phyloP scores from a whole-genome alignment of 2,797 vertebrate genomes.

The Enteromius fasciolatus region DNA sequence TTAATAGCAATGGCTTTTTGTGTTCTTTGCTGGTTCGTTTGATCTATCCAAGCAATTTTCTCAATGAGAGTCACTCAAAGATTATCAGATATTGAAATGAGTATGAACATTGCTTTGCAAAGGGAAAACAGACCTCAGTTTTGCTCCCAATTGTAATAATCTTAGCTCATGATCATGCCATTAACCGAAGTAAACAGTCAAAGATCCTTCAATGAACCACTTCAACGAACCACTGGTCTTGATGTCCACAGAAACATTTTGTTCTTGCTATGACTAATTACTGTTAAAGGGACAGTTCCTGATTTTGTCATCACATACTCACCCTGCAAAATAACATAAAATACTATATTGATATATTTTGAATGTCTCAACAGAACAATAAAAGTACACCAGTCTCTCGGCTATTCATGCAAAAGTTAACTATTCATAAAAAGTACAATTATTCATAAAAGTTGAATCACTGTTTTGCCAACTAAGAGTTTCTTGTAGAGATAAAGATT shows the following conservation, averaged over 20 bases:
- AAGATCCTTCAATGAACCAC: constrained; percentile 31
- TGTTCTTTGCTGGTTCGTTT: constrained; percentile 43
- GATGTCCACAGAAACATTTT: background rate
- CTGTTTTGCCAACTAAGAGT: background rate
- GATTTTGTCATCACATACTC: background rate
- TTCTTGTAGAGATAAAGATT: background rate
- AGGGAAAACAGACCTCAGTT: constrained; percentile 44
- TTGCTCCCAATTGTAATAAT: constrained; percentile 16
- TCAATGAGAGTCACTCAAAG: constrained; percentile 39
- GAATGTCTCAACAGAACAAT: background rate
- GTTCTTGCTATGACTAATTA: background rate
- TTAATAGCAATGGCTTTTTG: constrained; percentile 40
- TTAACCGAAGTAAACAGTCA: constrained; percentile 11
- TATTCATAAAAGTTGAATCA: background rate
- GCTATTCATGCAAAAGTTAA: background rate
- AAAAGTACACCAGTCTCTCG: background rate
- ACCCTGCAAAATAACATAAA: background rate
- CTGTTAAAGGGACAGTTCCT: background rate
- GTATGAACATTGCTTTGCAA: constrained; percentile 35
- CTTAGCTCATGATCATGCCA: constrained; percentile 29
- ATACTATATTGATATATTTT: background rate
- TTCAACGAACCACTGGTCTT: background rate
- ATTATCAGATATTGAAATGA: constrained; percentile 49
- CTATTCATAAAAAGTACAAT: background rate
- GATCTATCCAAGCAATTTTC: constrained; percentile 51